These are phyloP conservation scores for Dendrocopos noguchii DNA, from an alignment of 2,113 vertebrate genomes.

Conservation along the genomic window DNA sequence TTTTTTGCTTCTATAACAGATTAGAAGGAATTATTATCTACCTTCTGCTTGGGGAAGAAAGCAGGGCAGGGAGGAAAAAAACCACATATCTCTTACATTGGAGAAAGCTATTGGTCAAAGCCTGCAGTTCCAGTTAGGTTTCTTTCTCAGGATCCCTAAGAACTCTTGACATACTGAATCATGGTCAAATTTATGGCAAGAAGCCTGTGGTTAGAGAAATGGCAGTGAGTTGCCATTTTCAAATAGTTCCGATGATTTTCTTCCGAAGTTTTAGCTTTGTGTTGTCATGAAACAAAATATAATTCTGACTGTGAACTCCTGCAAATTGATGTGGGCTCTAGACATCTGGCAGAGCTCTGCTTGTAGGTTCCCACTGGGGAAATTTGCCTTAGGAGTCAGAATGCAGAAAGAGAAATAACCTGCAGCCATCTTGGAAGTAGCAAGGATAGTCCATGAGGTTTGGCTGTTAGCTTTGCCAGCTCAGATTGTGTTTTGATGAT, in stretches of 20 bases:
- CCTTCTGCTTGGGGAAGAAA: background rate
- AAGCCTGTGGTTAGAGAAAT: background rate
- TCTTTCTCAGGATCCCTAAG: background rate
- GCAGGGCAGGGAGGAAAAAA: background rate
- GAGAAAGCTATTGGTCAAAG: background rate
- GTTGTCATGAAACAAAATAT: background rate
- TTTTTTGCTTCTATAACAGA: background rate
- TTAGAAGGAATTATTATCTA: background rate
- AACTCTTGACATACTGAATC: background rate
- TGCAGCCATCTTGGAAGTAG: background rate
- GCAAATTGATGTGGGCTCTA: background rate
- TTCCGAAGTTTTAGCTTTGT: background rate
- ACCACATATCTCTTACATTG: background rate
- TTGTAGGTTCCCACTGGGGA: background rate
- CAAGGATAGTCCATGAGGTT: background rate
- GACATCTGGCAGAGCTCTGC: background rate
- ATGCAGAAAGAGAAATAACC: background rate
- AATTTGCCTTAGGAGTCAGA: background rate
- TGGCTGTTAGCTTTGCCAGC: background rate
- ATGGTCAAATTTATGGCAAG: background rate
- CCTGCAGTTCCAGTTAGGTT: background rate
- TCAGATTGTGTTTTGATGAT: background rate
- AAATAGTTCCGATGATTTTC: background rate
- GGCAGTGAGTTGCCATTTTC: background rate
- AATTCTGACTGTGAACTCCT: background rate